phyloP scores from a whole-genome alignment of 2,888 invertebrate genomes.

The Tricholauxania praeusta region DNA sequence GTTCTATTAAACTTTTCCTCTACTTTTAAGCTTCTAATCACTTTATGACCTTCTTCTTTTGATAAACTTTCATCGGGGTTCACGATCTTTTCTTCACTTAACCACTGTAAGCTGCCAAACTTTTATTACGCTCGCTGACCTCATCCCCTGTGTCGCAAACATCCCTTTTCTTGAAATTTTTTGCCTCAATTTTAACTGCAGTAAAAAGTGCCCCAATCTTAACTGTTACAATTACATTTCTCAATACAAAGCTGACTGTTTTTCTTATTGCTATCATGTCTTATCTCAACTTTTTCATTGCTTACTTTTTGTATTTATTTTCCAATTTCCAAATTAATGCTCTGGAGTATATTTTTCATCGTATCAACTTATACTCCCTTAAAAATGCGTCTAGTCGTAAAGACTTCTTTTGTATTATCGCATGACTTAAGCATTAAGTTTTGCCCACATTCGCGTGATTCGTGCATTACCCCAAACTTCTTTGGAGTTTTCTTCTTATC shows the following conservation, averaged over 20 bases:
- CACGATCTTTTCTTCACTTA: not conserved
- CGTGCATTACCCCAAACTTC: not conserved
- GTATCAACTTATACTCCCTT: slow-evolving; percentile 39
- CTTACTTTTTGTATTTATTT: slow-evolving; percentile 38
- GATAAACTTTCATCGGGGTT: too few species aligned
- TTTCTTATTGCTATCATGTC: not conserved
- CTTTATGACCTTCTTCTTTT: too few species aligned
- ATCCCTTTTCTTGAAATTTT: not conserved
- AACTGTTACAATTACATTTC: slow-evolving; percentile 21
- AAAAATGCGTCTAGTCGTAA: slow-evolving; percentile 2
- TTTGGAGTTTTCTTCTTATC: not conserved
- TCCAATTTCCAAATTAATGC: slow-evolving; percentile 50
- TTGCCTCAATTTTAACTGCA: not conserved
- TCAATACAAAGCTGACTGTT: slow-evolving; percentile 7
- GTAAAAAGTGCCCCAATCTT: slow-evolving; percentile 9
- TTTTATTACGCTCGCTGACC: slow-evolving; percentile 17
- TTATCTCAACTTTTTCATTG: not conserved
- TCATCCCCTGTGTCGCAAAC: not conserved
- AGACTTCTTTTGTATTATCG: not conserved
- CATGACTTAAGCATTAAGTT: not conserved
- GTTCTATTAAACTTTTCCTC: too few species aligned
- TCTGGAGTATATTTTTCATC: slow-evolving; percentile 52
- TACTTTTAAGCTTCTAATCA: too few species aligned
- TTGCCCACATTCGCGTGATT: not conserved
- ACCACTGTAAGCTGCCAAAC: slow-evolving; percentile 19